Base-by-base conservation (phyloP, 2,797 vertebrate genomes). In the Gallirallus australis region DNA sequence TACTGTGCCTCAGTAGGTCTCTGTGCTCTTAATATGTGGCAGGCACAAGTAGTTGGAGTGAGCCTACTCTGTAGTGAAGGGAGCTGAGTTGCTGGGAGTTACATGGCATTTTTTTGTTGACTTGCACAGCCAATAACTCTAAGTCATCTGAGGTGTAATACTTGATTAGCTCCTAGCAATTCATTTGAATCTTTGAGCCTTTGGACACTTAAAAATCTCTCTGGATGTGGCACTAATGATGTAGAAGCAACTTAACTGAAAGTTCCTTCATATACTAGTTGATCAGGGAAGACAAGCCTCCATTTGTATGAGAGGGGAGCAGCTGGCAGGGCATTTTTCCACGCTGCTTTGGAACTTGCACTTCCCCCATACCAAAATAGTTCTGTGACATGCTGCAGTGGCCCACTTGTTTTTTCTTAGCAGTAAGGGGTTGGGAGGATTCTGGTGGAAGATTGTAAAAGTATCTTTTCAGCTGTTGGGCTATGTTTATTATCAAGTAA, bases 391-490 rank as follows among this genome's bases (percentile, higher is more conserved):
- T 24, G 71, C 83, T 94, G 94, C 94, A 92, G 80, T 95, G 83
- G 71, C 94, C 96, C 88, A 89, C 86, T 97, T 92, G 94, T 96
- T 95, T 96, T 96, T 94, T 84, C 90, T 92, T 89, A 96, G 91
- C 88, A 89, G 88, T 86, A 56, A 89, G 78, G 23, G 83, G 40
- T 80, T 97, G 94, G 82, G 83, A 96, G 71, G 81, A 90, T 95
- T 96, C 94, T 96, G 83, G 71, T 93, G 75, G 89, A 96, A 95
- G 96, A 90, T 24, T 83, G 90, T 94, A 96, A 96, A 94, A 94
- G 82, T 95, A 95, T 94, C 93, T 96, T 95, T 95, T 96, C 96
- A 97, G 96, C 96, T 97, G 96, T 94, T 95, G 88, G 81, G 64
- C 93, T 96, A 81, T 90, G 93, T 94, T 96, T 97, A 87, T 94